Base-by-base conservation (phyloP, 2,888 invertebrate genomes). In the Halocaridina rubra region DNA sequence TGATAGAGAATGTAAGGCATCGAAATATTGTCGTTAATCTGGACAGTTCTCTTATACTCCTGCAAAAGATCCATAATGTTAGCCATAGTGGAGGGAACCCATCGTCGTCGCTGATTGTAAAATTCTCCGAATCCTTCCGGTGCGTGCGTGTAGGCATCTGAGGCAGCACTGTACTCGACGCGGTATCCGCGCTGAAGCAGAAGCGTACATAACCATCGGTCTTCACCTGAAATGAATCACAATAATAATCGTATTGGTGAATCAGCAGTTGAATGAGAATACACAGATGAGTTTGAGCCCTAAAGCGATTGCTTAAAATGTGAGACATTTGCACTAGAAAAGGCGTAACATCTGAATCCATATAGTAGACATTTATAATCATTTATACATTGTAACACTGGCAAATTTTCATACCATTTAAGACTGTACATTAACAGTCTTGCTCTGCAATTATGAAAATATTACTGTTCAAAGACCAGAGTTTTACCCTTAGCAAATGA, bases 11-110 rank as follows among this genome's bases (percentile, higher is more conserved):
- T 97, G 90, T 97, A 97, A 22, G 96, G 95, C 90, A 97, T 92
- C 0, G 98, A 98, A 89, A 99, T 98, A 90, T 98, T 98, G 91
- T 99, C 98, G 91, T 99, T 99, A 89, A 98, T 95, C 91, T 96
- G 95, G 86, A 99, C 97, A 0, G 98, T 98, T 89, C 95, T 94
- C 91, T 97, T 97, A 89, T 96, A 97, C 91, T 98, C 98, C 90
- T 94, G 94, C 0, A 98, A 94, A 90, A 99, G 93, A 91, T 99
- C 99, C 95, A 99, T 95, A 90, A 99, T 98, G 91, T 99, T 99
- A 86, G 99, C 99, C 91, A 99, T 96, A 61, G 99, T 99, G 0
- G 99, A 99, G 5, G 99, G 99, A 86, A 98, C 98, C 99, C 99
- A 99, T 89, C 99, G 94, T 90, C 99, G 95, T 87, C 99, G 94